These are phyloP conservation scores for Atta colombica DNA, from an alignment of 1,140 invertebrate species.

Conservation along the genomic window DNA sequence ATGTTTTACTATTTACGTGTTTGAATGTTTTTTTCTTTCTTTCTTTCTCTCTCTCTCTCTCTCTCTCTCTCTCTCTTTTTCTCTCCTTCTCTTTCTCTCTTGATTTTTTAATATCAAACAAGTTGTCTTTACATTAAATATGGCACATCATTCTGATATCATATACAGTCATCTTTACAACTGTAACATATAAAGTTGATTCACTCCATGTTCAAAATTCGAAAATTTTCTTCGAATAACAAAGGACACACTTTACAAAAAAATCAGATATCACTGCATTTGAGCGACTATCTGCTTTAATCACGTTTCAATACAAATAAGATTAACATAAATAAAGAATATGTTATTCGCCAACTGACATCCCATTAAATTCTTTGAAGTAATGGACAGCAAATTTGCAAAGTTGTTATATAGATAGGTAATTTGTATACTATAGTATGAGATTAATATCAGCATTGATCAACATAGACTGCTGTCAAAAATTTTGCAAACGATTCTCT, in stretches of 20 bases:
- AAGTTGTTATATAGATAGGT: background rate
- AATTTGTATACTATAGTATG: background rate
- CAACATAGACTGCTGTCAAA: background rate
- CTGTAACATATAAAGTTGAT: background rate
- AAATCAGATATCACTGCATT: background rate
- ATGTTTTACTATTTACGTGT: background rate
- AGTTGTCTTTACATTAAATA: background rate
- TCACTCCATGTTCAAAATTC: background rate
- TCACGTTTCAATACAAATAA: background rate
- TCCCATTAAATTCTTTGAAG: background rate
- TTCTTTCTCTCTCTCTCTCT: background rate
- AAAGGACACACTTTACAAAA: background rate
- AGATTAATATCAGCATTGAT: background rate
- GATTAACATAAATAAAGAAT: background rate
- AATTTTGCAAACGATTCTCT: slow-evolving; percentile 23
- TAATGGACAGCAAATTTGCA: background rate
- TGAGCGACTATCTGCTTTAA: background rate
- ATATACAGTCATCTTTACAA: background rate
- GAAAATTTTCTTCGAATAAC: background rate
- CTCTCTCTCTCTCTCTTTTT: background rate
- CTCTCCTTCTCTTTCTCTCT: background rate
- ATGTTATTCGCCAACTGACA: background rate
- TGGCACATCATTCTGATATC: background rate
- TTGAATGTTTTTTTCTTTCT: background rate
- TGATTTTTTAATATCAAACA: background rate